Evolutionary conservation across 2,113 vertebrate genomes (phyloP).

Genomic region (Oreochromis niloticus): DNA sequence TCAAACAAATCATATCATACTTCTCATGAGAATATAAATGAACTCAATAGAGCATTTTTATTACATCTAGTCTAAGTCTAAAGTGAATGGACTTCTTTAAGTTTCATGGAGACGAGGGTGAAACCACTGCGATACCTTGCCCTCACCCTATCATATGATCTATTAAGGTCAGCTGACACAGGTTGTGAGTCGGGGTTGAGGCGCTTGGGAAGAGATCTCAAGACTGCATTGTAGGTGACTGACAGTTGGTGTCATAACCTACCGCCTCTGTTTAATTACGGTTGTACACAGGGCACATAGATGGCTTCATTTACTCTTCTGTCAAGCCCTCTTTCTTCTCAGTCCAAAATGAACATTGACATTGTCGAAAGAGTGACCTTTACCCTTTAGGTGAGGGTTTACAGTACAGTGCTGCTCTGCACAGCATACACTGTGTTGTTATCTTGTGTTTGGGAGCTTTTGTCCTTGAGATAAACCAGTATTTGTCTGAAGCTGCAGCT

Average conservation of each 20-base stretch:
- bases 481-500: background rate
- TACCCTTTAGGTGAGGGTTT: background rate
- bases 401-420: background rate
- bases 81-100: background rate
- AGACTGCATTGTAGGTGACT: background rate
- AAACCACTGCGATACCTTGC: background rate
- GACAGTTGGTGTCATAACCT: background rate
- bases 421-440: background rate
- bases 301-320: background rate
- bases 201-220: background rate
- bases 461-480: background rate
- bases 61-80: background rate
- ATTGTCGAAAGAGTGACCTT: background rate
- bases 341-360: background rate
- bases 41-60: background rate
- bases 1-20: background rate
- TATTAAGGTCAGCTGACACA: background rate
- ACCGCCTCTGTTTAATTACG: rapidly evolving
- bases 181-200: background rate
- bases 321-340: background rate
- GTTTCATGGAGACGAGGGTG: background rate
- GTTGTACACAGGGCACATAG: background rate
- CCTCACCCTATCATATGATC: background rate
- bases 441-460: background rate
- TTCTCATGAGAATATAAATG: background rate